Base-by-base conservation (phyloP, 2,113 vertebrate species). In the Plestiodon gilberti region DNA sequence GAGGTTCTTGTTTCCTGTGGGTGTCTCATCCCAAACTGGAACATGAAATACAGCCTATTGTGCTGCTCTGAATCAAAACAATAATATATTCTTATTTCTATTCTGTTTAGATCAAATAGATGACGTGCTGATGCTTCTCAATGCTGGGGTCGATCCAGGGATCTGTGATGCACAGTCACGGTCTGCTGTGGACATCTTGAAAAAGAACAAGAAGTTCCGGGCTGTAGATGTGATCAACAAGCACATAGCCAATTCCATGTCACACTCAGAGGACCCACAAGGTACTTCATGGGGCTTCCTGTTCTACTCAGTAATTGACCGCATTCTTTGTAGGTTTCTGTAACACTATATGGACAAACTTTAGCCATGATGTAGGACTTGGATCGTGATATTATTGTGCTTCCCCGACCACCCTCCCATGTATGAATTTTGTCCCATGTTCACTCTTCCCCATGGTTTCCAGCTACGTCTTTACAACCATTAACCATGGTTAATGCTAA, bases 101-200 rank as follows among this genome's bases (percentile, higher is more conserved):
- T 87, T 14, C 73, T 91, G 0, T 78, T 83, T 92, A 97, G 97
- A 84, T 89, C 97, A 97, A 89, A 95, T 95, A 35, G 96, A 97
- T 78, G 95, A 97, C 87, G 95, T 97, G n/a, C 89, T 93, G 82
- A 96, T 97, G 96, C 96, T 97, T 2, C 91, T 97, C 84, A 88
- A 67, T 75, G 95, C 92, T 35, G 97, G 97, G 20, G 95, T 90
- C 61, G 95, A 97, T 89, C 97, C 97, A 75, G 94, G 90, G 43
- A 74, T 97, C 86, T 76, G 92, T 86, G 96, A 97, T 71, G 55
- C 73, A 1, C 92, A 48, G 4, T 95, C 93, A 55, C 94, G 93
- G 85, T 92, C 92, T 0, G 90, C 94, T 1, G 20, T 95, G 74
- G 96, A 96, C 82, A 87, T 97, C 61, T 95, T 97, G 76, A 97